Evolutionary conservation across 2,888 invertebrate genomes (phyloP), one percentile per base, ranked within the genome.

Genomic region (Allophyes oxyacanthae): DNA sequence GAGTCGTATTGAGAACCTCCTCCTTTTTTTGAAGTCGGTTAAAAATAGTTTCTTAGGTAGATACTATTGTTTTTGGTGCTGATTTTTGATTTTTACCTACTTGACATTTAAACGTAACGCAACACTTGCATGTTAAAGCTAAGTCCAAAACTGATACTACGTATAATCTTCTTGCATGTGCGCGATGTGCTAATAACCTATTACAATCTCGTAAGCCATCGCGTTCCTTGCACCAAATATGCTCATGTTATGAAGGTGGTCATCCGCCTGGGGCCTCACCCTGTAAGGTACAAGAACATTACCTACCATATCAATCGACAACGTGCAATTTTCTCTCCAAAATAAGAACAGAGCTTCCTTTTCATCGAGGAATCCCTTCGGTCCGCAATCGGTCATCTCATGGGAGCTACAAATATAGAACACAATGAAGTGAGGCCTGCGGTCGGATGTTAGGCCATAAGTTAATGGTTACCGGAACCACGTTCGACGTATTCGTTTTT

Each of bases 301-400:
- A 46, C 54, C 43, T 15, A 51, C 68, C 75, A 69, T 69, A 74
- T 69, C 65, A 58, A 69, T 69, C 51, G 49, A 45, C 8, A 33
- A 38, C 20, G 51, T 48, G 64, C 61, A 63, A 64, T 75, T 79
- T 77, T 77, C 69, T 66, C 72, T 75, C 74, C 78, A 78, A 77
- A 78, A 62, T 65, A 67, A 65, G 75, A 55, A 32, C 42, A 56
- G n/a, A n/a, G 75, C 72, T 82, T 86, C 85, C 86, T 84, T 82
- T 81, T 78, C 34, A 74, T 61, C 58, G 50, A 61, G 52, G 46
- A 50, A 59, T 75, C 74, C 79, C 79, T 64, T 52, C 56, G 61
- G 74, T 49, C 53, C 46, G 37, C 62, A 61, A 59, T 64, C 70
- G 46, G 42, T 6, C n/a, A 48, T 64, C 80, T 77, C 73, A 36